These are phyloP conservation scores for Pachliopta kotzebuea DNA, from an alignment of 2,888 invertebrate species.

Conservation along the genomic window DNA sequence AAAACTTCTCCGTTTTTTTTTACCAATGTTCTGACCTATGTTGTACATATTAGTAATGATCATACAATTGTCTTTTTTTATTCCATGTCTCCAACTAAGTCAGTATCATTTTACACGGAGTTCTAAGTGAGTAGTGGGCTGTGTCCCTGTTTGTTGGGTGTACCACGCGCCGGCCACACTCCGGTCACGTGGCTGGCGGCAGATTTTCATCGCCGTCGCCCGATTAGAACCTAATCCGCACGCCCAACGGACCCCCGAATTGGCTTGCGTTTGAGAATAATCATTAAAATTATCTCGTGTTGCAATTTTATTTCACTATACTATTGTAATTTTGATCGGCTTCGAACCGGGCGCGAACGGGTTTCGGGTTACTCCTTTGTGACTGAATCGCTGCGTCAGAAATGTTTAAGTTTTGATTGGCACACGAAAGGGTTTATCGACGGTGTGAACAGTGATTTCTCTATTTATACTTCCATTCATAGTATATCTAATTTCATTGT, in stretches of 20 bases:
- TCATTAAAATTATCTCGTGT: constrained; percentile 69
- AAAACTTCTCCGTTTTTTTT: no score
- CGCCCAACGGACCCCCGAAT: constrained; percentile 59
- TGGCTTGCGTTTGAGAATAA: constrained; percentile 59
- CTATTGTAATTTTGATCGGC: constrained; percentile 45
- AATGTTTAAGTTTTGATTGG: constrained; percentile 55
- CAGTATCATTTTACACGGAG: constrained; percentile 3
- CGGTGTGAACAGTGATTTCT: constrained; percentile 31
- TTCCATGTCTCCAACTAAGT: constrained; percentile 5
- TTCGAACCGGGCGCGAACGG: constrained; percentile 37
- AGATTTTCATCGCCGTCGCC: constrained; percentile 72
- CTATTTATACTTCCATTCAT: constrained; percentile 16
- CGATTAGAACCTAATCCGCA: constrained; percentile 73
- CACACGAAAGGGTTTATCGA: constrained; percentile 34
- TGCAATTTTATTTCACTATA: constrained; percentile 58
- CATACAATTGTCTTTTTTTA: neutral
- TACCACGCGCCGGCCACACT: constrained; percentile 31
- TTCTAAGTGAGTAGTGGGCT: constrained; percentile 14
- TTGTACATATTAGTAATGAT: no score
- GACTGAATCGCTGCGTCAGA: constrained; percentile 40
- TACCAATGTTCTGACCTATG: no score
- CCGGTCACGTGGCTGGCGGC: constrained; percentile 50
- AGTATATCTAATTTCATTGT: constrained; percentile 11
- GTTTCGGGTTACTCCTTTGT: constrained; percentile 33
- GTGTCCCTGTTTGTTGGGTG: constrained; percentile 5